Evolutionary conservation across 2,797 vertebrate species (phyloP), one percentile per base, ranked within the genome.

Genomic region (Scarus forsteni): DNA sequence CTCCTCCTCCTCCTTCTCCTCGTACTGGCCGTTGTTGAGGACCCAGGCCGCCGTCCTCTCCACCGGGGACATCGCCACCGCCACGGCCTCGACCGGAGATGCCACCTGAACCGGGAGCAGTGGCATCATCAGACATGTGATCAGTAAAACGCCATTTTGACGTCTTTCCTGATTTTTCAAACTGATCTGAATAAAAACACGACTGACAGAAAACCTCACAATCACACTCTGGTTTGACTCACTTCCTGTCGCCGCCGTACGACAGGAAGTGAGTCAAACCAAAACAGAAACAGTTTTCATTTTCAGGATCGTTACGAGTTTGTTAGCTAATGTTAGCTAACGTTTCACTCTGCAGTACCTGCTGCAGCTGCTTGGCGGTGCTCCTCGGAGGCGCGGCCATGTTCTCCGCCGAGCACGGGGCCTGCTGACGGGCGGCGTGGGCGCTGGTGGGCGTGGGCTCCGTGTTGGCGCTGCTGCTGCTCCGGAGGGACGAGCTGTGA

Each of bases 1-100:
- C 50, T 34, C 42, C 72, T 93, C 95, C 60, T 94, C 94, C 63
- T 95, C 94, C 3, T 94, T 88, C 48, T 97, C 96, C 66, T 98
- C 96, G 11, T 97, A 99, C 57, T 98, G 97, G 0, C 97, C 95
- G 0, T 98, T 98, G 91, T 96, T 97, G 15, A 99, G 93, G 76
- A 99, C 96, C 98, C 98, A 99, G 0, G 98, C 98, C 0, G 98
- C 98, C 1, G 98, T 99, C 81, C 98, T 93, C 90, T 99, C 98
- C 80, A 99, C 97, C 0, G 98, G 98, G 5, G 98, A 99, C 96
- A 99, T 96, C 0, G 95, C 96, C 72, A 95, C 94, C 0, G 94
- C 95, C 73, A 95, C 94, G 0, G 96, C 94, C 81, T 97, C 97
- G 64, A 96, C 96, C 0, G 97, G 96, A 0, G 96, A 95, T 64